Percentiles rank a stretch among this genome's conserved stretches.
phyloP scores from a whole-genome alignment of 2,797 vertebrate genomes.

The Gambelia wislizenii region DNA sequence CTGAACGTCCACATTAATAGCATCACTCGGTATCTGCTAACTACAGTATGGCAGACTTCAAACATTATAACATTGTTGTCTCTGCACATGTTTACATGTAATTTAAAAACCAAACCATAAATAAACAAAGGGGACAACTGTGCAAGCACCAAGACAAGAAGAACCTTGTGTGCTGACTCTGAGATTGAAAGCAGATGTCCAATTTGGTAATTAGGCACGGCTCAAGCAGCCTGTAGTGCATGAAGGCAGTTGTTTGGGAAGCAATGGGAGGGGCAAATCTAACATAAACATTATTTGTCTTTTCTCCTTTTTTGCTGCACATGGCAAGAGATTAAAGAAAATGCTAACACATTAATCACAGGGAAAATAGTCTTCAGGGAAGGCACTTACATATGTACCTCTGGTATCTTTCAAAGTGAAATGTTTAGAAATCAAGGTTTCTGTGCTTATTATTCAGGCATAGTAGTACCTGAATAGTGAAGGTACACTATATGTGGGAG shows the following conservation, averaged over 20 bases:
- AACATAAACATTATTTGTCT: constrained; percentile 83
- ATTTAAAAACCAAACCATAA: constrained; percentile 75
- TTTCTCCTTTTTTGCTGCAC: constrained; percentile 78
- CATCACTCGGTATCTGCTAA: constrained; percentile 52
- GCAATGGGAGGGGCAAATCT: constrained; percentile 69
- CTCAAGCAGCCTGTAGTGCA: constrained; percentile 69
- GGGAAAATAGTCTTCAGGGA: constrained; percentile 70
- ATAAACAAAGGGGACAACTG: constrained; percentile 75
- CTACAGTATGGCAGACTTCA: constrained; percentile 51
- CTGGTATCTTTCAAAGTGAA: constrained; percentile 73
- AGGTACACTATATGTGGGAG: constrained; percentile 7
- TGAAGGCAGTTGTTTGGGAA: constrained; percentile 78
- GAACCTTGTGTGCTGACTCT: constrained; percentile 67
- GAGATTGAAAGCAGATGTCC: constrained; percentile 84
- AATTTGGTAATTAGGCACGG: constrained; percentile 77
- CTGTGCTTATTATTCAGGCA: constrained; percentile 45
- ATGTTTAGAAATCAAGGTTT: constrained; percentile 60
- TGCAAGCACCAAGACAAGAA: constrained; percentile 61
- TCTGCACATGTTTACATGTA: constrained; percentile 68
- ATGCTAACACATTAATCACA: constrained; percentile 78
- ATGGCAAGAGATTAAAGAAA: constrained; percentile 79
- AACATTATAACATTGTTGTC: constrained; percentile 60
- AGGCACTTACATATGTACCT: constrained; percentile 60
- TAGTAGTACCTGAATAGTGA: constrained; percentile 30
- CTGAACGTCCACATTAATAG: constrained; percentile 46